Percentiles rank a stretch among this genome's conserved stretches.
Evolutionary conservation across 2,113 vertebrate species (phyloP).

Genomic region (Pristiophorus japonicus): DNA sequence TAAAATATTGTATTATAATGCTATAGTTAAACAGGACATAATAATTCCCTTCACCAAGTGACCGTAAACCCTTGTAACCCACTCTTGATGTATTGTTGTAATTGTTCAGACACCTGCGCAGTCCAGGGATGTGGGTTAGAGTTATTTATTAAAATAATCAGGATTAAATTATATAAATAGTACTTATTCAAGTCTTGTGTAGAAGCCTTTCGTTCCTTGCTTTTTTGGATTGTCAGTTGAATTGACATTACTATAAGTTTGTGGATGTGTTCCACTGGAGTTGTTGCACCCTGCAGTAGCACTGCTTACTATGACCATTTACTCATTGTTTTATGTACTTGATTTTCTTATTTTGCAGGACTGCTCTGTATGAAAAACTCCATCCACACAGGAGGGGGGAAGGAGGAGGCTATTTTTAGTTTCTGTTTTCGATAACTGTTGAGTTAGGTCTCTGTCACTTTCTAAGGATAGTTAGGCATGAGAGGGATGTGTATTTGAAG

Average conservation of each 20-base stretch:
- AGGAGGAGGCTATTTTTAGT: neutral
- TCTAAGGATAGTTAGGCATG: slow-evolving; percentile 35
- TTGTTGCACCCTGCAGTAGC: slow-evolving; percentile 11
- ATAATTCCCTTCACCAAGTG: neutral
- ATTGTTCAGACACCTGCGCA: slow-evolving; percentile 45
- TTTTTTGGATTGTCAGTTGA: slow-evolving; percentile 24
- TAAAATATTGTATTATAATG: slow-evolving; percentile 34
- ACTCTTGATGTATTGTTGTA: slow-evolving; percentile 43
- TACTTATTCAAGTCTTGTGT: slow-evolving; percentile 47
- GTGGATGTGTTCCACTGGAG: slow-evolving; percentile 1
- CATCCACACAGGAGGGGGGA: neutral
- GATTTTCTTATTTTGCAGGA: slow-evolving; percentile 8
- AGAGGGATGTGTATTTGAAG: slow-evolving; percentile 50
- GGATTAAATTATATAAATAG: slow-evolving; percentile 54
- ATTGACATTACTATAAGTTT: slow-evolving; percentile 19
- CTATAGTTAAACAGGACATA: slow-evolving; percentile 9
- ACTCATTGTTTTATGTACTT: slow-evolving; percentile 21
- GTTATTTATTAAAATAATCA: slow-evolving; percentile 61
- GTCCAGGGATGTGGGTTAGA: slow-evolving; percentile 44
- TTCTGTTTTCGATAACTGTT: slow-evolving; percentile 23
- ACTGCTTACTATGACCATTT: neutral
- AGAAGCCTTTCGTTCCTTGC: slow-evolving; percentile 39
- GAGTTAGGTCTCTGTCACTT: slow-evolving; percentile 24
- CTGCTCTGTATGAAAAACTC: neutral
- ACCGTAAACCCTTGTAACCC: slow-evolving; percentile 39